These are phyloP conservation scores for Troides helena DNA, from an alignment of 2,888 invertebrate genomes.

Conservation along the genomic window DNA sequence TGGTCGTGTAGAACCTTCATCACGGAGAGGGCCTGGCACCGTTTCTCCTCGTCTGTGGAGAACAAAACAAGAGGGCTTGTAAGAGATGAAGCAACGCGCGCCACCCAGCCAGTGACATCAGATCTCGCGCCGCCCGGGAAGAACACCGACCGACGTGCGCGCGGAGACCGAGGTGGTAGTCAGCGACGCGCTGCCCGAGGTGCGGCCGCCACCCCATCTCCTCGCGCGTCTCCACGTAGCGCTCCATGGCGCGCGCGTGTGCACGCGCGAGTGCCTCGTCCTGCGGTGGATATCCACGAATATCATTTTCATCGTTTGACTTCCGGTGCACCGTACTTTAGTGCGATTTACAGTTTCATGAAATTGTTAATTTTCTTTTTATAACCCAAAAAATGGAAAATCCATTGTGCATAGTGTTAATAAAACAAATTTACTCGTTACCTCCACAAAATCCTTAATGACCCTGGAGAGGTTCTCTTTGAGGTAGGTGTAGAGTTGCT, in stretches of 20 bases:
- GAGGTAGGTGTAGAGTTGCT: slow-evolving; percentile 61
- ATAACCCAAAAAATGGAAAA: too few species aligned
- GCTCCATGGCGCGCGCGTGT: slow-evolving; percentile 58
- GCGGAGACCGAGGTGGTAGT: slow-evolving; percentile 24
- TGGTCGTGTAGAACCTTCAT: slow-evolving; percentile 18
- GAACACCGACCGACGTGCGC: slow-evolving; percentile 44
- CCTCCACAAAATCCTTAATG: slow-evolving; percentile 39
- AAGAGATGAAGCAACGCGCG: too few species aligned
- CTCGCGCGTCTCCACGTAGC: slow-evolving; percentile 44
- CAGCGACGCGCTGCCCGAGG: slow-evolving; percentile 40
- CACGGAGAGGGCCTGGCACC: slow-evolving; percentile 33
- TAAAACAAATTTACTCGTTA: neutral
- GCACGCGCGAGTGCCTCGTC: slow-evolving; percentile 38
- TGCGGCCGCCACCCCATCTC: slow-evolving; percentile 48
- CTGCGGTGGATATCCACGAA: neutral
- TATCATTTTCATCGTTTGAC: too few species aligned
- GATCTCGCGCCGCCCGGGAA: too few species aligned
- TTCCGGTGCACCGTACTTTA: neutral
- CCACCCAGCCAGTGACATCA: neutral
- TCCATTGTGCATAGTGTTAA: neutral
- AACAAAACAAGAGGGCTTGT: neutral
- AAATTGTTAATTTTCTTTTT: too few species aligned
- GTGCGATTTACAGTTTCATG: neutral
- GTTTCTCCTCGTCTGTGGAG: slow-evolving; percentile 34
- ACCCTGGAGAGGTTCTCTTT: slow-evolving; percentile 56